Evolutionary conservation across 2,888 invertebrate genomes (phyloP), one percentile per base, ranked within the genome.

Genomic region (Esperia sulphurella): DNA sequence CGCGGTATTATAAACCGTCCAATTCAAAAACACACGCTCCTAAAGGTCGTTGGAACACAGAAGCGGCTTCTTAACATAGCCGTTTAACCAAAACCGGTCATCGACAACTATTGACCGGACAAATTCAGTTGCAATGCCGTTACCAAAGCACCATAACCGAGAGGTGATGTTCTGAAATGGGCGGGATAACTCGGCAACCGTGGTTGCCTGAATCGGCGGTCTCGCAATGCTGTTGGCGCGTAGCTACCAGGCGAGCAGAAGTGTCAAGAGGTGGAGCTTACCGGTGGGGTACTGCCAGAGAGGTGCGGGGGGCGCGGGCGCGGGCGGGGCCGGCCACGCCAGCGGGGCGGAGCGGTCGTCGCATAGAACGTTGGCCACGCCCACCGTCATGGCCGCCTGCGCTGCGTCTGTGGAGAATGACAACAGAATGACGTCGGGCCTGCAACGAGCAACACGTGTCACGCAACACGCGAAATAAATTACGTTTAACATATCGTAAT

Each of bases 241-340:
- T 81, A 87, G 80, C 75, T 89, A 89, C 88, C 83, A 89, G 88
- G 88, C 73, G 71, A 73, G 68, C 88, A 89, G 78, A 61, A 68
- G 60, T 58, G 40, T 41, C 51, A 68, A 80, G 81, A 91, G 93
- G 92, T 83, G 68, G 63, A 64, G 62, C 85, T 85, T 72, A 87
- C 88, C 91, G 92, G 92, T 90, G 63, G 95, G 95, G 91, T 95
- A 95, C 87, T 95, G 95, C 95, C 95, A 95, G 74, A 95, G 91
- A 49, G 95, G 92, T 46, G 93, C 92, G 72, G 94, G 91, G 72
- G 93, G 91, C 63, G 93, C 86, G 68, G 74, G 90, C 63, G 81
- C 83, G 70, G 83, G 89, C 70, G 81, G 90, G 59, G 91, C 91
- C 65, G 82, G 90, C 85, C 81, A 91, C 83, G 91, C 92, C 77